Conservation (phyloP, 2,113 vertebrate species). For the Mobula birostris region DNA sequence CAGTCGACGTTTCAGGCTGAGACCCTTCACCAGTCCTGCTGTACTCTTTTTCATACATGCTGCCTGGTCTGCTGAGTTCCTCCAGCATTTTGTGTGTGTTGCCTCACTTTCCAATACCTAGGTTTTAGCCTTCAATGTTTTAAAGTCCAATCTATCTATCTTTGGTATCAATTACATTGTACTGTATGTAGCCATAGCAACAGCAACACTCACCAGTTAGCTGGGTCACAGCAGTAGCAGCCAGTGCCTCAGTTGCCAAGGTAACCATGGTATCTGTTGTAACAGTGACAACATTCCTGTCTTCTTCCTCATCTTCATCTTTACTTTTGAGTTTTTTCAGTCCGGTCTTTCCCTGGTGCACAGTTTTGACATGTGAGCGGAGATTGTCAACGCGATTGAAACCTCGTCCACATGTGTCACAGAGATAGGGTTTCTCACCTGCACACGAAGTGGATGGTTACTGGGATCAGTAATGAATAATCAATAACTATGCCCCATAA, state of each 20-base stretch:
- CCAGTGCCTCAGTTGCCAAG: constrained; percentile 77
- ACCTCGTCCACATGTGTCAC: constrained; percentile 89
- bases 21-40: no score
- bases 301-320: constrained; percentile 48
- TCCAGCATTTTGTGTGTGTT: no score
- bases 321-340: constrained; percentile 78
- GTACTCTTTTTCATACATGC: no score
- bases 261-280: constrained; percentile 87
- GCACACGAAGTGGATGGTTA: constrained; percentile 17
- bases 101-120: not conserved
- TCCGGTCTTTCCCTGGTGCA: constrained; percentile 89
- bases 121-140: not conserved
- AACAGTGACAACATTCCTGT: constrained; percentile 82
- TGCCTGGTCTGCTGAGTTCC: no score
- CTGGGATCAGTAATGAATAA: not conserved
- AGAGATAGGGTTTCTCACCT: constrained; percentile 95
- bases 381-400: constrained; percentile 97
- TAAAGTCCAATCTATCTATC: no score
- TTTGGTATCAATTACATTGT: no score
- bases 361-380: constrained; percentile 91
- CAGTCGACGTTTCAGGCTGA: no score
- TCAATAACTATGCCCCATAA: not conserved
- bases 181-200: not conserved
- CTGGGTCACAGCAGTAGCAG: constrained; percentile 77
- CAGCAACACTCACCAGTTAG: constrained; percentile 70